Evolutionary conservation across 2,888 invertebrate species (phyloP), one percentile per base, ranked within the genome.

Genomic region (Mylabris sibirica): DNA sequence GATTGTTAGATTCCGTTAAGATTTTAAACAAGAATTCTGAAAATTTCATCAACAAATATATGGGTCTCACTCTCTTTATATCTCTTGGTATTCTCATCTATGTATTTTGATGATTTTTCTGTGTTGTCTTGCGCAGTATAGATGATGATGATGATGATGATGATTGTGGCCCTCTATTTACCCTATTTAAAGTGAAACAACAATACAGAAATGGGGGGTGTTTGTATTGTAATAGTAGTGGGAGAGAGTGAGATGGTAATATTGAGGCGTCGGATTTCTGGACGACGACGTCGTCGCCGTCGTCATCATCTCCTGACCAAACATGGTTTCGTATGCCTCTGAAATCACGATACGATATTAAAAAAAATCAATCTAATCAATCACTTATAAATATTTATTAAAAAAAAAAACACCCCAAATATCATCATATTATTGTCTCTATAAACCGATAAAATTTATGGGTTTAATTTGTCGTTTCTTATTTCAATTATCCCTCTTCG

Each of bases 251-350:
- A 72, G 75, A 74, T 65, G 75, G 53, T 22, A 11, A 22, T 53
- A 53, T 65, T 71, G 70, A 71, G 78, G 81, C 81, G 82, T 81
- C 81, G 79, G 78, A 89, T 90, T 90, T 90, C 90, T 87, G 87
- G 87, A 87, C 88, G 88, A 30, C 30, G 30, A 6, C 30, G 30
- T 30, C 30, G 30, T 1, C 30, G 30, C 8, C 30, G 5, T 30
- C 30, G 8, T 30, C n/a, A n/a, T 80, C 89, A 75, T 49, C 87
- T 41, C 49, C 89, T 90, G 89, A 89, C 90, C 90, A 90, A 90
- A 90, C 90, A 90, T 90, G 90, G 90, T 87, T 87, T 87, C 89
- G 78, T 75, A 65, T 67, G 67, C 0, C 30, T 59, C 76, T 70
- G 69, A 70, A 72, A 74, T 70, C 30, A 44, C 17, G 30, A 30